Percentiles rank a stretch among this genome's conserved stretches.
phyloP scores from a whole-genome alignment of 2,797 vertebrate species.

The Acanthopagrus latus region DNA sequence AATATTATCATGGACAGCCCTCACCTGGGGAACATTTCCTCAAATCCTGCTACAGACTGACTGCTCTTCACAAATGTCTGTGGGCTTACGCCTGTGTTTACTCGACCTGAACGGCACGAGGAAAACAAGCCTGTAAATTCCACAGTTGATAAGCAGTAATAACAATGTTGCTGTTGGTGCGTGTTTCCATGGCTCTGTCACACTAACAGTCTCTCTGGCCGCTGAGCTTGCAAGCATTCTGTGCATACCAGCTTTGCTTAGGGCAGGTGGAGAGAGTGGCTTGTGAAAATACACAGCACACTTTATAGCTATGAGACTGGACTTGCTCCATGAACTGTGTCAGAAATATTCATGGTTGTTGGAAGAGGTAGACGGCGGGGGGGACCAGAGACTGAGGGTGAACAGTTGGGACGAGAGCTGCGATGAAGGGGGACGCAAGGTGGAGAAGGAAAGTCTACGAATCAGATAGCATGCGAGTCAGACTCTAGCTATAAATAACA shows the following conservation, averaged over 20 bases:
- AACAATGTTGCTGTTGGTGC: conserved; percentile 49
- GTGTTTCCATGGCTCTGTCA: conserved; percentile 34
- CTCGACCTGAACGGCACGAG: conserved; percentile 37
- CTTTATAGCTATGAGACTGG: conserved; percentile 44
- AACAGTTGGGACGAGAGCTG: conserved; percentile 31
- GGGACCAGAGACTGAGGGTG: conserved; percentile 4
- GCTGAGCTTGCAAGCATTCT: conserved; percentile 40
- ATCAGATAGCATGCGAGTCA: conserved; percentile 44
- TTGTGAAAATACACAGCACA: conserved; percentile 44
- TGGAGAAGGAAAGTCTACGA: conserved; percentile 53
- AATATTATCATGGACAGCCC: conserved; percentile 43
- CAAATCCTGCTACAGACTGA: conserved; percentile 45
- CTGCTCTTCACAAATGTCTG: conserved; percentile 33
- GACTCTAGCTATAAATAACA: conserved; percentile 71
- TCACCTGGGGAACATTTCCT: conserved; percentile 56
- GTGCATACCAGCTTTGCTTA: conserved; percentile 44
- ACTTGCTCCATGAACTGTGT: conserved; percentile 52
- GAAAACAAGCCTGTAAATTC: conserved; percentile 69
- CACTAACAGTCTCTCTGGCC: conserved; percentile 28
- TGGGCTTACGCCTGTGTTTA: conserved; percentile 51
- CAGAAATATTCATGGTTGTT: conserved; percentile 39
- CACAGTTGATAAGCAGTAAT: conserved; percentile 65
- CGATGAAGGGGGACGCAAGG: conserved; percentile 19
- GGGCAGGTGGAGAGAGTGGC: conserved; percentile 48
- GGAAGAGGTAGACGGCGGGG: conserved; percentile 18